Conservation (phyloP, 1,140 invertebrate species). For the Chironomus tepperi region DNA sequence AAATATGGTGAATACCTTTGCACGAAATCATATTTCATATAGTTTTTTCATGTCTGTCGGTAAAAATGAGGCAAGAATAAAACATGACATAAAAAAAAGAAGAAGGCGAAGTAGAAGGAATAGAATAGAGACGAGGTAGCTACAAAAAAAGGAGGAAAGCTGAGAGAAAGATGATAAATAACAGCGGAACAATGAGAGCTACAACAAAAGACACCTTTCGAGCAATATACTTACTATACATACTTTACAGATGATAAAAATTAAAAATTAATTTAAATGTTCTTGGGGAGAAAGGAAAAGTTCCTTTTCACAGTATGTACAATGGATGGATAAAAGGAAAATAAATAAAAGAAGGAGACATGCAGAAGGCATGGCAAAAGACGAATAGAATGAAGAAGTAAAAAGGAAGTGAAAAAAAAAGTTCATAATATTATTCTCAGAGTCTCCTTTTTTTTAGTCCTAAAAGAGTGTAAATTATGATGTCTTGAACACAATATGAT, state of each 20-base stretch:
- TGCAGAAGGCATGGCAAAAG: not conserved
- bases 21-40: too few relatives aligned
- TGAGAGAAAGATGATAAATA: not conserved
- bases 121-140: not conserved
- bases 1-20: too few relatives aligned
- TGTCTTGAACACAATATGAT: constrained; percentile 20
- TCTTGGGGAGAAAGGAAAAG: not conserved
- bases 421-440: too few relatives aligned
- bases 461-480: constrained; percentile 20
- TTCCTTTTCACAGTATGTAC: not conserved
- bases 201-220: constrained; percentile 1
- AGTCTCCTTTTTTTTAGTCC: not conserved
- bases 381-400: not conserved
- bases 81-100: not conserved
- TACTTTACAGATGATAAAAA: constrained; percentile 9
- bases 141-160: not conserved
- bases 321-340: not conserved
- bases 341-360: not conserved
- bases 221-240: not conserved
- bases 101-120: not conserved
- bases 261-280: constrained; percentile 15
- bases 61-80: not conserved
- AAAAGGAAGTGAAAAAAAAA: not conserved
- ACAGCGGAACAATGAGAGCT: not conserved
- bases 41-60: too few relatives aligned